Evolutionary conservation across 2,797 vertebrate genomes (phyloP).

Genomic region (Anableps anableps): DNA sequence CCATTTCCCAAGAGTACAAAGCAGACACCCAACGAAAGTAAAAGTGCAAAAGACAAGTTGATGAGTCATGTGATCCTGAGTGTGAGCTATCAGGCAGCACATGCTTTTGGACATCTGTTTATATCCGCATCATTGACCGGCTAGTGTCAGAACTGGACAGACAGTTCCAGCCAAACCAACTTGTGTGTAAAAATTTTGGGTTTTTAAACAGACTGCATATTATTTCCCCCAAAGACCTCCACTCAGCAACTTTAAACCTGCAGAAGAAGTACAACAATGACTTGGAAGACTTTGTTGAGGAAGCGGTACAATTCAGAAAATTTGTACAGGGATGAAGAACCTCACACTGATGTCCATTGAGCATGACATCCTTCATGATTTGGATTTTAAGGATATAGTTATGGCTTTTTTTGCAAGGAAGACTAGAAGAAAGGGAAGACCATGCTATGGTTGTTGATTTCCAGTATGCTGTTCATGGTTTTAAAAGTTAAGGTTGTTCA

Average conservation of each 20-base stretch:
- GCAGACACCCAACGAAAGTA: neutral
- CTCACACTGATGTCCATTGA: constrained; percentile 1
- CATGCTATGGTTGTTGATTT: neutral
- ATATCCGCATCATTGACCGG: neutral
- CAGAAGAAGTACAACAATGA: neutral
- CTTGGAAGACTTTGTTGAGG: neutral
- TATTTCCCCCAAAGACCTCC: no score
- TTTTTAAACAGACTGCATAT: no score
- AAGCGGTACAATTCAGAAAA: neutral
- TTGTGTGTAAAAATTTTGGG: neutral
- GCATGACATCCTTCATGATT: constrained; percentile 3
- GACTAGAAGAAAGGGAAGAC: neutral
- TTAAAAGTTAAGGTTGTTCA: neutral
- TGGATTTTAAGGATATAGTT: neutral
- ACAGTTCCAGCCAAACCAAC: neutral
- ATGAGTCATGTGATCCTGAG: constrained; percentile 4
- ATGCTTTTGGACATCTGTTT: neutral
- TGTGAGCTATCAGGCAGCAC: neutral
- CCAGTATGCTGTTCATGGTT: neutral
- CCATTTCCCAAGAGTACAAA: neutral
- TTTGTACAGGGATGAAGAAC: constrained; percentile 3
- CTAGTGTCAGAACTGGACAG: constrained; percentile 8
- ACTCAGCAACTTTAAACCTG: no score
- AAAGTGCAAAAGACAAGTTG: neutral
- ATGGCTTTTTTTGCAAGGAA: neutral